Evolutionary conservation across 2,888 invertebrate species (phyloP), one percentile per base, ranked within the genome.

Genomic region (Cataglyphis livida): DNA sequence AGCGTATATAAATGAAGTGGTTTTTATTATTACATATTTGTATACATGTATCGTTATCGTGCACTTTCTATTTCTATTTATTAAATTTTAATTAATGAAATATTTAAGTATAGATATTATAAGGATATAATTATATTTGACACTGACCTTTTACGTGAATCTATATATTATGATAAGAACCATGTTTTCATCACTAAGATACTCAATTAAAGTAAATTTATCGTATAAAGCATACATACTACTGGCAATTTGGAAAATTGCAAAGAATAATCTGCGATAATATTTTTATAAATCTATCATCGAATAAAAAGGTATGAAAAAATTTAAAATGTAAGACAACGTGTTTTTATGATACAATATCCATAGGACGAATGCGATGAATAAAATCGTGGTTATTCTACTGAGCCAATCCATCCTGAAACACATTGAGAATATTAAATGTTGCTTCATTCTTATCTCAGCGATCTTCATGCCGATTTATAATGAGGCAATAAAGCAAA

Each of bases 371-470:
- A 91, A 7, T 0, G 83, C n/a, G 4, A 76, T n/a, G n/a, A 92
- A 25, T 48, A 84, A 84, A 10, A 65, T 61, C 61, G 88, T 92
- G 59, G 91, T 85, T 54, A 91, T 82, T 44, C 61, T 87, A 78
- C 94, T 92, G 75, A 95, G 68, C 92, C 92, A 91, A 62, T 89
- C 87, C 93, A 94, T 93, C 78, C 95, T 95, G 92, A 61, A 93
- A 94, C 81, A 86, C 38, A 84, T 61, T 68, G 28, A 75, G 61
- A 68, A 61, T 62, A 51, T 48, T 48, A n/a, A 62, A 3, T n/a
- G 35, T 76, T 15, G 15, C 66, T 44, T 28, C 4, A n/a, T 3
- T 2, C 15, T 48, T 10, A 15, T 35, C 3, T 48, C 10, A 41
- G 3, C 15, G 25, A 28, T 28, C 25, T 28, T 28, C 25, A 41